Percentiles rank a stretch among this genome's conserved stretches.
Evolutionary conservation across 2,797 vertebrate species (phyloP).

Genomic region (Notolepis coatsorum): DNA sequence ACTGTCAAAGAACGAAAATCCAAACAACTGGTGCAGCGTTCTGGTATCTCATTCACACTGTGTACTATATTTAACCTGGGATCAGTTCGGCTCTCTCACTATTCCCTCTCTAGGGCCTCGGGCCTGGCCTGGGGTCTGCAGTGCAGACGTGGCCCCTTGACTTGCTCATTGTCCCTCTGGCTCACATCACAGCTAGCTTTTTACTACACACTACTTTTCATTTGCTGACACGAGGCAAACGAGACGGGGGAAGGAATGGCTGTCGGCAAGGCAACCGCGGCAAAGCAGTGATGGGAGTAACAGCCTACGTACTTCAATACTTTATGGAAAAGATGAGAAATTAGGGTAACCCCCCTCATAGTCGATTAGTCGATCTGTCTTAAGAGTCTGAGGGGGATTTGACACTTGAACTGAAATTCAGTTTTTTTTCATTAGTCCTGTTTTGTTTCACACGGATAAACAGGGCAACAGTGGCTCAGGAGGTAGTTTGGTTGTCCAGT

Average conservation of each 20-base stretch:
- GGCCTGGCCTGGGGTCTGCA: conserved; percentile 45
- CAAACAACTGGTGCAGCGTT: conserved; percentile 45
- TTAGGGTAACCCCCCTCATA: no score
- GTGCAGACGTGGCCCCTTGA: conserved; percentile 22
- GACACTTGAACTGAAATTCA: no score
- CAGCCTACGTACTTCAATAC: no score
- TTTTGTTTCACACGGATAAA: no score
- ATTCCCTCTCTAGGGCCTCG: conserved; percentile 35
- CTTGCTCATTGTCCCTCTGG: conserved; percentile 45
- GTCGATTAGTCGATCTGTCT: no score
- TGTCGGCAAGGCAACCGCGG: conserved; percentile 27
- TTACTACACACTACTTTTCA: conserved; percentile 32
- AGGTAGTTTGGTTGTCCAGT: no score
- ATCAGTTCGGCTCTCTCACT: conserved; percentile 72
- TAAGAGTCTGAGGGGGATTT: no score
- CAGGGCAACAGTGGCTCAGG: no score
- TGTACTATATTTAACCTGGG: conserved; percentile 85
- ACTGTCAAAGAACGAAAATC: conserved; percentile 49
- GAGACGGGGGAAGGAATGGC: conserved; percentile 33
- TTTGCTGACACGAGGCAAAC: conserved; percentile 65
- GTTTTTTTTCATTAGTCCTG: no score
- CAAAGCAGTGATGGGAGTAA: no score
- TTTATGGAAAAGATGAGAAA: no score
- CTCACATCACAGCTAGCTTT: conserved; percentile 38
- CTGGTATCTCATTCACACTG: conserved; percentile 68